These are phyloP conservation scores for Emydura subglobosa DNA, from an alignment of 2,113 vertebrate genomes.

Conservation along the genomic window DNA sequence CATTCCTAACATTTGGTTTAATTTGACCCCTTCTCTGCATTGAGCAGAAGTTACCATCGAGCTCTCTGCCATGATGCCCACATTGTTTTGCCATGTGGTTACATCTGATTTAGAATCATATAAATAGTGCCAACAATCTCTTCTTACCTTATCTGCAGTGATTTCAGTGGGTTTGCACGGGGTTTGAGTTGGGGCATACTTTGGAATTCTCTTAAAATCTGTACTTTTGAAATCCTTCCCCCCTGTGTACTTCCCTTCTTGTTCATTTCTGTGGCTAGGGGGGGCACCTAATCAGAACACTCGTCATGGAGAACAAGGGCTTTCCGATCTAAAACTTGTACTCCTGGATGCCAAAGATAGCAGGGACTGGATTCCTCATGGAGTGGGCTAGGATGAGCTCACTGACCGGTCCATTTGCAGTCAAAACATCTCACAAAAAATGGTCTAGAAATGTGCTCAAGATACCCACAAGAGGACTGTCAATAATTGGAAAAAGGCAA, in stretches of 20 bases:
- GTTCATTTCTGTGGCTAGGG: background rate
- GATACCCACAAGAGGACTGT: background rate
- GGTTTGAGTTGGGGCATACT: background rate
- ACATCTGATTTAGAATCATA: background rate
- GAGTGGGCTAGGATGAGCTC: background rate
- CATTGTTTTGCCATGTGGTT: background rate
- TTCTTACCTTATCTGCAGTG: background rate
- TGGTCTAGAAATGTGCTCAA: constrained; percentile 10
- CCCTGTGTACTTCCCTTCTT: background rate
- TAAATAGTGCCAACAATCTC: background rate
- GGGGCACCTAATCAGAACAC: background rate
- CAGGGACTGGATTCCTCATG: rapidly evolving
- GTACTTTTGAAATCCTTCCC: background rate
- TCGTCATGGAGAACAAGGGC: background rate
- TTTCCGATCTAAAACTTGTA: background rate
- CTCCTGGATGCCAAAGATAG: background rate
- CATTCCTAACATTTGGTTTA: background rate
- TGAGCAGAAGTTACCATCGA: background rate
- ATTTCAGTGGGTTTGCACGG: background rate
- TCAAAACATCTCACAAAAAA: background rate
- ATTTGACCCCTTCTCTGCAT: background rate
- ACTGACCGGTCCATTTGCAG: background rate
- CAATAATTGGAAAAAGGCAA: background rate
- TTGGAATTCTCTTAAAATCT: background rate
- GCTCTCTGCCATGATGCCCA: rapidly evolving